Base-by-base conservation (phyloP, 2,888 invertebrate genomes). In the Phasia obesa region DNA sequence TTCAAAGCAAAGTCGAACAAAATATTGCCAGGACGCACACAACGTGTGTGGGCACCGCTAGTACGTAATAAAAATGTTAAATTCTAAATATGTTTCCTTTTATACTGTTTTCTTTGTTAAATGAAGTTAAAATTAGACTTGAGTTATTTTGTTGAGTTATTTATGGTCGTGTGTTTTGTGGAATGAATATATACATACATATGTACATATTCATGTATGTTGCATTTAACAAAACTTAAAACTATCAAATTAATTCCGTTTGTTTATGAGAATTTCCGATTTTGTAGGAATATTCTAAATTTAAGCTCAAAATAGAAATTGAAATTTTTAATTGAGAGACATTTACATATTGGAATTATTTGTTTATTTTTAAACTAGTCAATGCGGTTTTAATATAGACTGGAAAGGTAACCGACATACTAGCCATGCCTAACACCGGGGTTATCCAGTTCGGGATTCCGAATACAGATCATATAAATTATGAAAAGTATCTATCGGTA, bases 101-200 rank as follows among this genome's bases (percentile, higher is more conserved):
- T 44, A 27, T 55, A 19, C 51, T 15, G 3, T 38, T 25, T 4
- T 6, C 9, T 38, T 53, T 42, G 23, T 55, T 53, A 53, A 51
- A 27, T 67, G 11, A 62, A 77, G 76, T 47, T 69, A 53, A 60
- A 62, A 62, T 53, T 77, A 77, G 60, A 62, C 23, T 67, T 49
- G 15, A 73, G 44, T 27, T 73, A 53, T 53, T 62, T 73, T 9
- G 19, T 53, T 69, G 44, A 44, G 53, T 15, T 42, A 53, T 53
- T 71, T 60, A 38, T 21, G 6, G 31, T 42, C 47, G 31, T 38
- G 11, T 55, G 35, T 49, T 49, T 44, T 42, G 38, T 53, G 21
- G n/a, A n/a, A n/a, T n/a, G n/a, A n/a, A n/a, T n/a, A n/a, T n/a
- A n/a, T n/a, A n/a, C n/a, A n/a, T n/a, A 35, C 6, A 27, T 27